Conservation (phyloP, 2,888 invertebrate genomes). For the Stenoptilia bipunctidactyla region DNA sequence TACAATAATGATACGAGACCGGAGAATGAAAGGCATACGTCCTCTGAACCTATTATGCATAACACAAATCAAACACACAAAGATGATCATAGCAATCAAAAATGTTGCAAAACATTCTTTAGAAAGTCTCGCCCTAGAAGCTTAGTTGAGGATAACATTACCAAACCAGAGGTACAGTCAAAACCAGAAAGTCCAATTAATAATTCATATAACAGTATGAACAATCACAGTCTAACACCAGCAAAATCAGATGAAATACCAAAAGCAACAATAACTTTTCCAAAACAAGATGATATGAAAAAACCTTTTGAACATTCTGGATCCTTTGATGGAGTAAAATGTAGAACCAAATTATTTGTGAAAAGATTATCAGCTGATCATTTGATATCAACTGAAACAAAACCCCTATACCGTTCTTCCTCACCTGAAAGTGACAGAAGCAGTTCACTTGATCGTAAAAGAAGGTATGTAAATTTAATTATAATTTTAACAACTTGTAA, state of each 20-base stretch:
- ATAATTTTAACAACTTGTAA: conserved; percentile 1
- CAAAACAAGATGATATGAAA: conserved; percentile 45
- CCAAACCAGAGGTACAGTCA: conserved; percentile 40
- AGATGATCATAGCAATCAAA: conserved; percentile 46
- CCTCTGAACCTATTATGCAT: conserved; percentile 29
- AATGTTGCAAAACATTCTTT: conserved; percentile 58
- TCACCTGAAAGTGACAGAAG: conserved; percentile 63
- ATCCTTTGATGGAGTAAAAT: conserved; percentile 59
- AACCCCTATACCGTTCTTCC: conserved; percentile 48
- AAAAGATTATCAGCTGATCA: conserved; percentile 63
- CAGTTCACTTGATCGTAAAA: conserved; percentile 58
- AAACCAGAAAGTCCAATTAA: conserved; percentile 48
- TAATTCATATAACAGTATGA: conserved; percentile 45
- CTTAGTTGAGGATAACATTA: conserved; percentile 38
- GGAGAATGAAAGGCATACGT: conserved; percentile 31
- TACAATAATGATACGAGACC: conserved; percentile 32
- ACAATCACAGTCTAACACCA: conserved; percentile 42
- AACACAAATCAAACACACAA: conserved; percentile 29
- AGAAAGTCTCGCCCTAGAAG: conserved; percentile 56
- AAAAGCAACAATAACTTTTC: conserved; percentile 52
- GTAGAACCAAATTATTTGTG: conserved; percentile 56
- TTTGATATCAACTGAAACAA: conserved; percentile 52
- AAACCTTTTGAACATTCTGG: conserved; percentile 59
- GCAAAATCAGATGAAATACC: conserved; percentile 56
- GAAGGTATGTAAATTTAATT: conserved; percentile 33